phyloP scores from a whole-genome alignment of 2,797 vertebrate genomes.

The Acrossocheilus wenchowensis region DNA sequence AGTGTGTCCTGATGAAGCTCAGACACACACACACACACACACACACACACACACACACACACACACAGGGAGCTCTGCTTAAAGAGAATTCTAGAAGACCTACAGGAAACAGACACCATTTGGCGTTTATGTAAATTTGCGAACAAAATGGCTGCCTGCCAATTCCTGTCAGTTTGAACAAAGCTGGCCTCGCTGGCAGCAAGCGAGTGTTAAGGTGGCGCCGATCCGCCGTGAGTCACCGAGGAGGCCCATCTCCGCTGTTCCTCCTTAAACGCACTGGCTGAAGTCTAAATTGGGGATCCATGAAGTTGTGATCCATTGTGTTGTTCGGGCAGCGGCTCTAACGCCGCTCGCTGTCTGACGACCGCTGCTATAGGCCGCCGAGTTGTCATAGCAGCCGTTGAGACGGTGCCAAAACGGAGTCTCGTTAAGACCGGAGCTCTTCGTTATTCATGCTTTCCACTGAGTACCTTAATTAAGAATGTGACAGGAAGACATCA shows the following conservation, averaged over 20 bases:
- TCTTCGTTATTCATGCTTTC: conserved; percentile 33
- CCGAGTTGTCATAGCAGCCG: conserved; percentile 67
- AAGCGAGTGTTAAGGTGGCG: conserved; percentile 75
- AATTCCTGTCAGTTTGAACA: conserved; percentile 81
- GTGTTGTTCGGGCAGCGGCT: conserved; percentile 61
- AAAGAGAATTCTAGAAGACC: conserved; percentile 69
- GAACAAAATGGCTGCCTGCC: conserved; percentile 85
- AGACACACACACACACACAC: conserved; percentile 64
- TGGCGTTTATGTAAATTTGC: conserved; percentile 83
- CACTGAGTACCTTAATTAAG: conserved; percentile 32
- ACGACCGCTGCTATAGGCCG: conserved; percentile 45
- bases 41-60: conserved; percentile 63
- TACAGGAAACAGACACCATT: conserved; percentile 80
- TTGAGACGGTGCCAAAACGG: conserved; percentile 42
- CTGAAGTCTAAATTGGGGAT: conserved; percentile 65
- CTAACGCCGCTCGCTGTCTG: conserved; percentile 67
- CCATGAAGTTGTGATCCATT: conserved; percentile 71
- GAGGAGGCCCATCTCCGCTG: conserved; percentile 1
- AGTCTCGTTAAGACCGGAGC: conserved; percentile 36
- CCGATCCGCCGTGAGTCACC: conserved; percentile 25
- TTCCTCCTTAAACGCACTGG: conserved; percentile 71
- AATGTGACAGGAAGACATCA: conserved; percentile 40
- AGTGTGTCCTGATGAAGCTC: conserved; percentile 66
- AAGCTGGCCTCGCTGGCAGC: conserved; percentile 75
- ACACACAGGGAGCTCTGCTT: conserved; percentile 59